phyloP scores from a whole-genome alignment of 2,113 vertebrate species.

The Uria lomvia region DNA sequence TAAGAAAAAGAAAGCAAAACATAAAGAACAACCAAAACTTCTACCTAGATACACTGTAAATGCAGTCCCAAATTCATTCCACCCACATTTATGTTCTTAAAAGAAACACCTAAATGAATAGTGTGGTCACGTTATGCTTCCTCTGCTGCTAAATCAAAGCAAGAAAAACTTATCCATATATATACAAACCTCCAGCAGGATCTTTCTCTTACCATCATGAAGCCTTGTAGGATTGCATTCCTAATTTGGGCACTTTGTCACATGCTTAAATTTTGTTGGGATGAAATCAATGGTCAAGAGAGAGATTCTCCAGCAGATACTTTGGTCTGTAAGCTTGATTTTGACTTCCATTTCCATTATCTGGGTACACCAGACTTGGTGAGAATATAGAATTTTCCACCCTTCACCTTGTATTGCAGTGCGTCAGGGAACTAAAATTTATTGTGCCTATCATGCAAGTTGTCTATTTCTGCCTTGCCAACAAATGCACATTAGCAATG shows the following conservation, averaged over 20 bases:
- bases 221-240: neutral
- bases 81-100: neutral
- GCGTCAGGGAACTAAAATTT: neutral
- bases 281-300: neutral
- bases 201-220: neutral
- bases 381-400: neutral
- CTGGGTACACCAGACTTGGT: neutral
- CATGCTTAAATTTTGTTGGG: neutral
- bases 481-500: neutral
- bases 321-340: neutral
- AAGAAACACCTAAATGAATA: neutral
- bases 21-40: neutral
- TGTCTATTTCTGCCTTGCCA: neutral
- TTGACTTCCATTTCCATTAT: neutral
- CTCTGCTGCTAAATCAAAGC: neutral
- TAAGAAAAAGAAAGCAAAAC: neutral
- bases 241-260: neutral
- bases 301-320: neutral
- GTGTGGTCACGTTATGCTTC: neutral
- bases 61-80: neutral
- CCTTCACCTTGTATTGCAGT: neutral
- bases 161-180: neutral
- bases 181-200: neutral
- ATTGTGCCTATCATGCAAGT: neutral
- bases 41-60: neutral